phyloP scores from a whole-genome alignment of 2,888 invertebrate species.

The Cephus rjabovi region DNA sequence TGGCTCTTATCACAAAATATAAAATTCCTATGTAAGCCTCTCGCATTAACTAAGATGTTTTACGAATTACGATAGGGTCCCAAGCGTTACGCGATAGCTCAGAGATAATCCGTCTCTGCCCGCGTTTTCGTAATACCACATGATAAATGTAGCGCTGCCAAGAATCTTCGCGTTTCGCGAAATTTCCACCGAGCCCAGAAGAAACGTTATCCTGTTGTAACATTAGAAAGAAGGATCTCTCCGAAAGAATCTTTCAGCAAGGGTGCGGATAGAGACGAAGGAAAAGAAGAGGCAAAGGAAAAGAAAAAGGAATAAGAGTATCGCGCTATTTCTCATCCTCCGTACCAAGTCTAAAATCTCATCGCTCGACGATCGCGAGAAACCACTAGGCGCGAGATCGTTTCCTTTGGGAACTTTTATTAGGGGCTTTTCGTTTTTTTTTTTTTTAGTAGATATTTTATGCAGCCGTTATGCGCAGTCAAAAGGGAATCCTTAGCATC shows the following conservation, averaged over 20 bases:
- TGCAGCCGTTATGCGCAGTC: background rate
- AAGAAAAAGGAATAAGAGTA: background rate
- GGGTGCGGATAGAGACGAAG: background rate
- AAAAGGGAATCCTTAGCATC: background rate
- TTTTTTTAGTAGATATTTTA: background rate
- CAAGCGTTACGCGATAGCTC: background rate
- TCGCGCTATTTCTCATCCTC: background rate
- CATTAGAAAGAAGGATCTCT: background rate
- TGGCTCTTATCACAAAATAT: background rate
- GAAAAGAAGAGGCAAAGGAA: background rate
- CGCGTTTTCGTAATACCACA: slow-evolving; percentile 21
- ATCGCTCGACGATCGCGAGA: background rate
- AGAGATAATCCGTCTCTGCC: slow-evolving; percentile 34
- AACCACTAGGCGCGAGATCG: background rate
- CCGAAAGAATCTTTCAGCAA: background rate
- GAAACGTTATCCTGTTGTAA: slow-evolving; percentile 18
- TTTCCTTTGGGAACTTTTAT: background rate
- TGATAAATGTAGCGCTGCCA: slow-evolving; percentile 30
- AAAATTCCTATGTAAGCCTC: background rate
- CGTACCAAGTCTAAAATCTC: background rate
- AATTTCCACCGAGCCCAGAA: slow-evolving; percentile 4
- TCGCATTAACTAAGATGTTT: background rate
- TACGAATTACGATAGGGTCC: background rate
- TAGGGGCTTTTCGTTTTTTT: background rate
- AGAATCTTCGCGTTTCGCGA: background rate